Evolutionary conservation across 2,888 invertebrate genomes (phyloP).

Genomic region (Allygus modestus): DNA sequence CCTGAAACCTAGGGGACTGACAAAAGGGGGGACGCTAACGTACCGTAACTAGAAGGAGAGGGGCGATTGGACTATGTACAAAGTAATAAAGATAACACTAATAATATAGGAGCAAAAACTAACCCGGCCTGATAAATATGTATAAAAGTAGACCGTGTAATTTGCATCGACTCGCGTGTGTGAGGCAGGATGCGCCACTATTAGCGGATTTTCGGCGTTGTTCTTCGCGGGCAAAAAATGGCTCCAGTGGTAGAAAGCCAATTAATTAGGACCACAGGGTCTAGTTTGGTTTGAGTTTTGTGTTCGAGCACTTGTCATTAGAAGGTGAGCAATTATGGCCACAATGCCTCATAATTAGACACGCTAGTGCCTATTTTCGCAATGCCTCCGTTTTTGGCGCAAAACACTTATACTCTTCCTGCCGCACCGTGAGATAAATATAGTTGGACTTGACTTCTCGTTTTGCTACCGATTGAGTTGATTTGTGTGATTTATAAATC

Average conservation of each 20-base stretch:
- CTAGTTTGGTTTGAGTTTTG: conserved; percentile 36
- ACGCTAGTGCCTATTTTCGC: conserved; percentile 32
- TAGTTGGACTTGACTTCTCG: too few species aligned
- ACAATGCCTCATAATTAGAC: conserved; percentile 47
- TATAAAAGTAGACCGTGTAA: conserved; percentile 40
- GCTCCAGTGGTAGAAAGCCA: conserved; percentile 43
- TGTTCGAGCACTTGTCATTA: conserved; percentile 30
- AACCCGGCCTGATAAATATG: conserved; percentile 55
- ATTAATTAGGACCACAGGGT: conserved; percentile 24
- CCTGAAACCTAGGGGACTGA: too few species aligned
- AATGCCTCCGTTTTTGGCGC: conserved; percentile 1
- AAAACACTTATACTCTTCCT: conserved; percentile 29
- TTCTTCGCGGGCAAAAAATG: conserved; percentile 22
- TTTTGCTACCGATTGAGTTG: too few species aligned
- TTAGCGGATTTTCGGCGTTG: conserved; percentile 43
- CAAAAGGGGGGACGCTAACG: background rate
- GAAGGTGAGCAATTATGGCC: conserved; percentile 11
- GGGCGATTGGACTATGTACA: background rate
- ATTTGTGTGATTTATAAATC: too few species aligned
- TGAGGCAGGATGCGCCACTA: conserved; percentile 38
- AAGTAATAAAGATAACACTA: conserved; percentile 45
- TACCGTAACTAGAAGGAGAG: background rate
- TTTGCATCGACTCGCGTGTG: conserved; percentile 45
- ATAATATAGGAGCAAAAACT: conserved; percentile 50
- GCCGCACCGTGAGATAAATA: background rate